These are phyloP conservation scores for Festucalex cinctus DNA, from an alignment of 2,113 vertebrate species.

Conservation along the genomic window DNA sequence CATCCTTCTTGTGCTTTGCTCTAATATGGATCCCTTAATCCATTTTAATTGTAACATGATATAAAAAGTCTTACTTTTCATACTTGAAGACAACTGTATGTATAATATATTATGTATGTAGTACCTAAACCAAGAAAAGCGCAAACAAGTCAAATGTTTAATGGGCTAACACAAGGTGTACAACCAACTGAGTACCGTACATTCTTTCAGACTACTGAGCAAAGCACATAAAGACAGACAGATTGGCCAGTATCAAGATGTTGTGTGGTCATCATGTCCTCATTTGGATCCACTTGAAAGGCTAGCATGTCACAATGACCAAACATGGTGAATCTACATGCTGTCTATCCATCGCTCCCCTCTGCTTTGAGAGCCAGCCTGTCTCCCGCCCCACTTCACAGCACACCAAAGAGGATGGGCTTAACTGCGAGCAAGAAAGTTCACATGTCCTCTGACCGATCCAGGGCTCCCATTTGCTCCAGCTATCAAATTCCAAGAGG, in stretches of 20 bases:
- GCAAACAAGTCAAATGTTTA: conserved; percentile 23
- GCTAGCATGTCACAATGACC: conserved; percentile 51
- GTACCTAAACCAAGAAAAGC: not conserved
- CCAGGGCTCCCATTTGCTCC: conserved; percentile 7
- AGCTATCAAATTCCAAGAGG: conserved; percentile 13
- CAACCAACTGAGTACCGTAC: conserved; percentile 4
- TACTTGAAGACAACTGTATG: not conserved
- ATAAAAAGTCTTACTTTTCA: not conserved
- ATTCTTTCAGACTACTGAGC: conserved; percentile 7
- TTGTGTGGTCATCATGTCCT: conserved; percentile 37
- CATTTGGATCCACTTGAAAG: conserved; percentile 44
- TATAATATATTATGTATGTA: not conserved
- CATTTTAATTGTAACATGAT: not conserved
- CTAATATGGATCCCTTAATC: not conserved
- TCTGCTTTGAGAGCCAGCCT: conserved; percentile 26
- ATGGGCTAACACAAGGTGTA: conserved; percentile 36
- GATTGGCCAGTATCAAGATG: conserved; percentile 1
- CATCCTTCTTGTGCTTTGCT: conserved; percentile 11
- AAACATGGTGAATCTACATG: conserved; percentile 52
- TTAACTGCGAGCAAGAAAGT: conserved; percentile 36
- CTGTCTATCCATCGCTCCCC: conserved; percentile 31
- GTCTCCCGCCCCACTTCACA: conserved; percentile 10
- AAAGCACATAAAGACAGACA: conserved; percentile 6
- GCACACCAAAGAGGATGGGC: conserved; percentile 47
- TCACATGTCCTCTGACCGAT: conserved; percentile 15